Base-by-base conservation (phyloP, 2,113 vertebrate species). In the Chaetodon trifascialis region DNA sequence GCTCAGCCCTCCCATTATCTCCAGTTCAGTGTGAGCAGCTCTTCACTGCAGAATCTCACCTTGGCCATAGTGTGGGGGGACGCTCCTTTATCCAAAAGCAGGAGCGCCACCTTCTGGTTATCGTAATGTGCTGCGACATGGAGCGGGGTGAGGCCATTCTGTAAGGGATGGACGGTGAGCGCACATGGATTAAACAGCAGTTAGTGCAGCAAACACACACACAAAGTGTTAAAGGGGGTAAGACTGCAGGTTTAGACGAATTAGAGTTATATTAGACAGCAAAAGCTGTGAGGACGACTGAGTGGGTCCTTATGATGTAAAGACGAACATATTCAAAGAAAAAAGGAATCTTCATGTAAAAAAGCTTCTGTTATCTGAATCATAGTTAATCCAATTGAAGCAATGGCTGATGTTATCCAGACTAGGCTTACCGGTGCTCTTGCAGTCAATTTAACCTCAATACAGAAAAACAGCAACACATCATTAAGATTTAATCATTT, bases 61-160 rank as follows among this genome's bases (percentile, higher is more conserved):
- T 99, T 99, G 88, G 98, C 98, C 47, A 95, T 96, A 11, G 95
- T 93, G 30, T 97, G 97, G 0, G 98, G 97, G 55, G 97, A 98
- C 12, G 98, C 97, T 73, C 97, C 97, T 95, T 98, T 99, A 92
- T 99, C 98, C 96, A 99, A 94, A 84, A 99, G 94, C 94, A 99
- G 86, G 90, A 99, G 95, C 55, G 98, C 98, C 95, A 99, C 98
- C 95, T 97, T 97, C 96, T 99, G 98, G 96, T 99, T 98, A 96
- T 99, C 98, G 84, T 99, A 99, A 83, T 99, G 98, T 69, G 98
- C 96, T 84, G 98, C 98, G 72, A 99, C 98, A 85, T 99, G 98
- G 83, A 99, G 98, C 2, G 98, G 97, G 38, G 98, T 98, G 89
- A 99, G 98, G 91, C 98, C 98, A 11, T 98, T 99, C 98, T 99